Evolutionary conservation across 2,888 invertebrate genomes (phyloP), one percentile per base, ranked within the genome.

Genomic region (Tubulanus polymorphus): DNA sequence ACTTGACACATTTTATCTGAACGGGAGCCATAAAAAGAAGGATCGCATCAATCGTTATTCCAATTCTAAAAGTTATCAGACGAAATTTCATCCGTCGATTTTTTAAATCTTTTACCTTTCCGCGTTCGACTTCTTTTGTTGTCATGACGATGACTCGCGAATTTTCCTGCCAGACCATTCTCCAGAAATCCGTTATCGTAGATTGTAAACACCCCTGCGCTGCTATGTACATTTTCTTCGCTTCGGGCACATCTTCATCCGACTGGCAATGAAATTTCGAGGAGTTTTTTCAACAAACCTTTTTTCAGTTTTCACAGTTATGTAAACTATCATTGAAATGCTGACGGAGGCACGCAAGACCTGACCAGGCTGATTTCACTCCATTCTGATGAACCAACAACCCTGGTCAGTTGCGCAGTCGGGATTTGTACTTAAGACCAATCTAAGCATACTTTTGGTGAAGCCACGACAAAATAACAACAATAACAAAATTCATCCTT

Each of bases 91-190:
- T 5, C 23, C 6, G 23, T 23, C 15, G 23, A 20, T 8, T 20
- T 41, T 5, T 8, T 41, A 41, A 20, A 15, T 41, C 15, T 15
- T n/a, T 41, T 41, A 41, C 41, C 41, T 41, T 41, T 3, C 20
- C 41, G 20, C 23, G 18, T 15, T 41, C 41, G 3, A 41, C 15
- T 23, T 20, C 6, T 15, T 41, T 23, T 41, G 41, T 41, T 8
- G 41, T 23, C 41, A 41, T 41, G 15, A 41, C 15, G 5, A 41
- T 41, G 18, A 41, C 15, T 8, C 23, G 15, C 18, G 20, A 8
- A 5, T 41, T 41, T 23, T 41, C 41, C 41, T 41, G 41, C 41
- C 41, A 41, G 20, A 41, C 23, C 41, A 41, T 41, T 23, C 41
- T 5, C 20, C 23, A 41, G 41, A 41, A 23, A 41, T 41, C 41